Percentiles rank a stretch among this genome's conserved stretches.
These are phyloP conservation scores for Acipenser oxyrinchus DNA, from an alignment of 2,797 vertebrate species.

Conservation along the genomic window DNA sequence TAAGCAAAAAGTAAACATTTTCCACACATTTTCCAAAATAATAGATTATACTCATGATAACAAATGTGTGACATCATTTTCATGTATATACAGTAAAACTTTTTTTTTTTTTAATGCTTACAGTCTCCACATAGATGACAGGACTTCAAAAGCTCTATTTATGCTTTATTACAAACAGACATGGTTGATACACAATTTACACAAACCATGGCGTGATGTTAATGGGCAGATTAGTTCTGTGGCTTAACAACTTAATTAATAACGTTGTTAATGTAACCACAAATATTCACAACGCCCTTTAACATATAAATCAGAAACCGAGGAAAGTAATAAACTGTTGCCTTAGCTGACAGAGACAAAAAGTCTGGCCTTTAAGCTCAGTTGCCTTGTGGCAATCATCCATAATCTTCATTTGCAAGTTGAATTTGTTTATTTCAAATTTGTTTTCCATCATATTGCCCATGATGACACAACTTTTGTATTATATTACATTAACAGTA, in stretches of 20 bases:
- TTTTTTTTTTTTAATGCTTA: background rate
- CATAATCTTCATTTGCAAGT: background rate
- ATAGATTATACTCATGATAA: background rate
- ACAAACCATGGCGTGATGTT: slow-evolving; percentile 40
- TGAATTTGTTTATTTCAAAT: too few relatives aligned
- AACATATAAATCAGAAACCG: slow-evolving; percentile 1
- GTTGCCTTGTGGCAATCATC: background rate
- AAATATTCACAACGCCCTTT: slow-evolving; percentile 48
- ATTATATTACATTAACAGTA: too few relatives aligned
- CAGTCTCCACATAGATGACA: slow-evolving; percentile 13
- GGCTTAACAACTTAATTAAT: slow-evolving; percentile 51
- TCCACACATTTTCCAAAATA: slow-evolving; percentile 33
- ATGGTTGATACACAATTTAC: slow-evolving; percentile 36
- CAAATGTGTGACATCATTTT: background rate
- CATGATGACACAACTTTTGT: too few relatives aligned
- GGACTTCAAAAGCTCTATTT: slow-evolving; percentile 61
- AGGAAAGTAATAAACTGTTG: slow-evolving; percentile 31
- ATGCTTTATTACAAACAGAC: slow-evolving; percentile 65
- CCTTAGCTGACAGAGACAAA: slow-evolving; percentile 12
- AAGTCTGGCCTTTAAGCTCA: slow-evolving; percentile 6
- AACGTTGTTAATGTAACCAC: slow-evolving; percentile 47
- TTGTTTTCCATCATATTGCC: background rate
- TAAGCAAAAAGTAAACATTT: slow-evolving; percentile 38
- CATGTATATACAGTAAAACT: background rate
- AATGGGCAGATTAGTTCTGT: slow-evolving; percentile 49